Percentiles rank a stretch among this genome's conserved stretches.
phyloP scores from a whole-genome alignment of 2,888 invertebrate species.

The Thelaira solivaga region DNA sequence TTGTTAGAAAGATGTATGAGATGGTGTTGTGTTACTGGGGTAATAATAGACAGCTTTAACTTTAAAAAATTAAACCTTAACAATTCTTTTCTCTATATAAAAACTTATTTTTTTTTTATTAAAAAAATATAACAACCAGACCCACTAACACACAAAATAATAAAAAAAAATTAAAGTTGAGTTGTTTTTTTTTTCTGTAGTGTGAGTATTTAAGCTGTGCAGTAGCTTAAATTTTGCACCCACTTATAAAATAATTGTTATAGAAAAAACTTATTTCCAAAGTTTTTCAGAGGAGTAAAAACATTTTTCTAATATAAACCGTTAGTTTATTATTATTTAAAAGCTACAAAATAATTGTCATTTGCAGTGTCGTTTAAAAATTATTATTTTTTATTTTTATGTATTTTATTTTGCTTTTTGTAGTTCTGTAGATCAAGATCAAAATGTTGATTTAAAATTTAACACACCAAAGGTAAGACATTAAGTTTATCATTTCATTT shows the following conservation, averaged over 20 bases:
- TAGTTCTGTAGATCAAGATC: constrained; percentile 46
- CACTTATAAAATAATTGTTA: constrained; percentile 47
- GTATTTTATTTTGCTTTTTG: background rate
- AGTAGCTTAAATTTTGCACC: constrained; percentile 58
- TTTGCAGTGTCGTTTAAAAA: constrained; percentile 49
- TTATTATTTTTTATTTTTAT: constrained; percentile 6
- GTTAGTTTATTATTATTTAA: constrained; percentile 40
- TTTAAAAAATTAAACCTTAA: constrained; percentile 10
- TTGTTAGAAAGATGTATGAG: constrained; percentile 43
- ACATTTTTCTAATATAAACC: constrained; percentile 33
- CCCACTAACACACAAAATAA: constrained; percentile 44
- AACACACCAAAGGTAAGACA: background rate
- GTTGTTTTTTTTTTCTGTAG: background rate
- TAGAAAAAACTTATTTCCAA: background rate
- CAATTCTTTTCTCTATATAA: constrained; percentile 2
- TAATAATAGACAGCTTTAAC: constrained; percentile 42
- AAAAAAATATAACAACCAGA: constrained; percentile 13
- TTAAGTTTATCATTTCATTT: background rate
- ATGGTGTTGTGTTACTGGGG: constrained; percentile 48
- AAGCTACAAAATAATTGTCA: constrained; percentile 56
- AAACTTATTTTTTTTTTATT: background rate
- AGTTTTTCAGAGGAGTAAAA: constrained; percentile 1
- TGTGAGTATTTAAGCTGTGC: constrained; percentile 33
- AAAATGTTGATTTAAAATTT: background rate
- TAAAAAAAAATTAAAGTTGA: background rate